Evolutionary conservation across 2,797 vertebrate species (phyloP).

Genomic region (Micropoecilia bifurca): DNA sequence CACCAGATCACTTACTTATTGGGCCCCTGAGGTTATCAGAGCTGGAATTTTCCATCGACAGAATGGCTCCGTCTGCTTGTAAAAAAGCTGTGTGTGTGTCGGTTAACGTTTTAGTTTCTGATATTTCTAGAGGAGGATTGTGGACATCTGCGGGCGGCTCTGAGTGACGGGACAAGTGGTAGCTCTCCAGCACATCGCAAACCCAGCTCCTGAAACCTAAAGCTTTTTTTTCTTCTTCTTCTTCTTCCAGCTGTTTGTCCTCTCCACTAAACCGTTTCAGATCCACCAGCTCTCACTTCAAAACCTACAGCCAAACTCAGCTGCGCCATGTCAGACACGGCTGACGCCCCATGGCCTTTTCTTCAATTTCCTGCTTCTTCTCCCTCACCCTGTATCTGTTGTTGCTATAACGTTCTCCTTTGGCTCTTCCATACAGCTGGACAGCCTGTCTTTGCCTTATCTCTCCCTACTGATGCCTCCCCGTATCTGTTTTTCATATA

Average conservation of each 20-base stretch:
- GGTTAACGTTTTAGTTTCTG: conserved; percentile 44
- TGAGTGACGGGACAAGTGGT: conserved; percentile 76
- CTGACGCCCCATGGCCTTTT: conserved; percentile 24
- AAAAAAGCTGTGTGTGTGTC: conserved; percentile 32
- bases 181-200: conserved; percentile 35
- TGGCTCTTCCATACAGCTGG: conserved; percentile 31
- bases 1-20: conserved; percentile 76
- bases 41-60: conserved; percentile 76
- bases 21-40: conserved; percentile 74
- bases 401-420: conserved; percentile 54
- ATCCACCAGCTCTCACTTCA: conserved; percentile 52
- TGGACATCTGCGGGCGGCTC: conserved; percentile 40
- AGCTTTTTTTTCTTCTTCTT: conserved; percentile 42
- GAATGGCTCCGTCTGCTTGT: conserved; percentile 39
- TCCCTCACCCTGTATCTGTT: conserved; percentile 57
- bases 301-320: conserved; percentile 28
- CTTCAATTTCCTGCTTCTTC: conserved; percentile 49
- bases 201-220: conserved; percentile 57
- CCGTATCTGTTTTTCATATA: conserved; percentile 77
- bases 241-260: conserved; percentile 73
- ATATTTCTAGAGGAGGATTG: conserved; percentile 50
- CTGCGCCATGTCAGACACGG: conserved; percentile 39
- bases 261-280: conserved; percentile 54
- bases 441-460: conserved; percentile 47
- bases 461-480: conserved; percentile 36